Evolutionary conservation across 2,797 vertebrate species (phyloP).

Genomic region (Percopsis omiscomaycus): DNA sequence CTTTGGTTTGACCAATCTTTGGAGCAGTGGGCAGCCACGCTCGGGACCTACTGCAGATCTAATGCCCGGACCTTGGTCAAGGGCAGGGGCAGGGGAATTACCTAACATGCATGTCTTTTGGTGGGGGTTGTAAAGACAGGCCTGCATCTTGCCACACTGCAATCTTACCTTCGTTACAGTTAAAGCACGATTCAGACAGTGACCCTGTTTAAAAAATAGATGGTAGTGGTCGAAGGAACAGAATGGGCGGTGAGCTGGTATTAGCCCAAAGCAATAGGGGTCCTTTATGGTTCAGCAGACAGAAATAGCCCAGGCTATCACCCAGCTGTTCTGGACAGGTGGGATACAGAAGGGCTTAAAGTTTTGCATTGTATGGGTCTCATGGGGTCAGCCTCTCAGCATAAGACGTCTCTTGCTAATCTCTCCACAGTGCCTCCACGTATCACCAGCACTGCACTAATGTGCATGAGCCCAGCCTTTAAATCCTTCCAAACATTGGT

Average conservation of each 20-base stretch:
- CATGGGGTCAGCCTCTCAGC: conserved; percentile 21
- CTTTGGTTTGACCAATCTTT: too few species aligned
- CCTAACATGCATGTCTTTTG: too few species aligned
- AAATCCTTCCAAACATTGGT: not conserved
- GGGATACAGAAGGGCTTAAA: conserved; percentile 4
- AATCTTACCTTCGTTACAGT: too few species aligned
- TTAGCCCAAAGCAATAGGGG: conserved; percentile 13
- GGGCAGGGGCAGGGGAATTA: too few species aligned
- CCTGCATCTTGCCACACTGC: too few species aligned
- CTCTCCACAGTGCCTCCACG: conserved; percentile 18
- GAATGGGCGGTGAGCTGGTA: conserved; percentile 10
- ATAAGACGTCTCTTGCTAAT: conserved; percentile 27
- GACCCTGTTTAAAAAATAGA: too few species aligned
- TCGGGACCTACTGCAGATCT: too few species aligned
- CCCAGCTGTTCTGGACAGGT: conserved; percentile 23
- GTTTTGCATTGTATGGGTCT: conserved; percentile 34
- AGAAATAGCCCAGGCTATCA: conserved; percentile 14
- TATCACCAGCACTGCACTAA: conserved; percentile 8
- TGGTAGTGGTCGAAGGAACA: not conserved
- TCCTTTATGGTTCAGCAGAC: conserved; percentile 21
- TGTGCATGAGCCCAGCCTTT: not conserved
- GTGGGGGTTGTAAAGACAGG: too few species aligned
- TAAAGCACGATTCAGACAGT: too few species aligned
- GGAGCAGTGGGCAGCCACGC: too few species aligned
- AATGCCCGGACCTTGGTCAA: too few species aligned